Base-by-base conservation (phyloP, 2,113 vertebrate genomes). In the Nymphicus hollandicus region DNA sequence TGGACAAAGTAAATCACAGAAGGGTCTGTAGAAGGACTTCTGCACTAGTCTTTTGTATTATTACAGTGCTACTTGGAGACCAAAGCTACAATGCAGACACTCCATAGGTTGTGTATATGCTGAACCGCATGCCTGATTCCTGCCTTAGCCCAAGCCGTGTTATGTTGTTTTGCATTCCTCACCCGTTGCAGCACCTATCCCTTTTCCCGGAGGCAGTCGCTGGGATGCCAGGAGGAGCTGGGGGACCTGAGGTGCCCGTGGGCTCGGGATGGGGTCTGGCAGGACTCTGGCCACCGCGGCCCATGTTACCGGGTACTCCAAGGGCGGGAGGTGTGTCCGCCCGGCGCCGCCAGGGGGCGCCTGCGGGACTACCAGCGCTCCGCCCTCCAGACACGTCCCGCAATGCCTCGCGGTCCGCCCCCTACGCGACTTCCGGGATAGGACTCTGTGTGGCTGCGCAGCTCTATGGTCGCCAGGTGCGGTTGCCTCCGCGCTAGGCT, bases 71-170 rank as follows among this genome's bases (percentile, higher is more conserved):
- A 5, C 33, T 19, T 10, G 43, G 46, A 68, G 28, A 43, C 61
- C 29, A 7, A 9, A 79, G 55, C 13, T 0, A 1, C 4, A 2
- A 22, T 1, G 6, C n/a, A 31, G 50, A 22, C 17, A 4, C 43
- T 9, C 20, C 56, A 35, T 35, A 24, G 56, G 33, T 58, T 24
- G 13, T 58, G 13, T 24, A n/a, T 10, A n/a, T 4, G 20, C 55
- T 15, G 55, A n/a, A 68, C 31, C 0, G 9, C n/a, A 37, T 33
- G 22, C 23, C 71, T 18, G 35, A 12, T 33, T 13, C 5, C 1
- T 4, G 83, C 58, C 50, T 47, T 20, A 3, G 15, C 24, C 56
- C 35, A 29, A 39, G 29, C 13, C 31, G 3, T 1, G 0, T 49
- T 33, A 7, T 7, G 9, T 1, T 2, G 13, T 35, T 14, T 35